Evolutionary conservation across 2,888 invertebrate species (phyloP), one percentile per base, ranked within the genome.

Genomic region (Stenichneumon culpator): DNA sequence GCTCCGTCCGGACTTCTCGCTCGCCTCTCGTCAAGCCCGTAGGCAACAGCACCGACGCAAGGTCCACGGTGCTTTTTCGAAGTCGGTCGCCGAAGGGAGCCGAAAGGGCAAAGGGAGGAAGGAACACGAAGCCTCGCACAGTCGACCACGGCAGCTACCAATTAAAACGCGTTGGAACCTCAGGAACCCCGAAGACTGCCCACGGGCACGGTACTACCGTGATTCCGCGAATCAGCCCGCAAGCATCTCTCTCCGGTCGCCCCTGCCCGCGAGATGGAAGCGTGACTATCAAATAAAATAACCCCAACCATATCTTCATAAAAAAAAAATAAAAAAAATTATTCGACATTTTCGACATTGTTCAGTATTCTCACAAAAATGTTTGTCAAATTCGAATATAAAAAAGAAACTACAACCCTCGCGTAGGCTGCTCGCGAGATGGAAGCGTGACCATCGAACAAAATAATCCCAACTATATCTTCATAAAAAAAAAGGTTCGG

Each of bases 101-200:
- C 57, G 50, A 79, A 69, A 77, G 79, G 86, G 78, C 65, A 69
- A 67, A 36, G 78, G 63, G 36, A 68, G 79, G 70, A 86, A 78
- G 78, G 67, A 73, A 83, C 67, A 32, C 44, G 47, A 57, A 44
- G 9, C 39, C 50, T 72, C 39, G 22, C 68, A 84, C 83, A 86
- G 87, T 84, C 82, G 67, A 67, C 78, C 79, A 84, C 83, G 84
- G 86, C 87, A 89, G 87, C 88, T 87, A 86, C 80, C 83, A 87
- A 89, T 90, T 89, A 88, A 89, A 88, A 88, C 70, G 84, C 86
- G 72, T 73, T 74, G 60, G 68, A 72, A 63, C 69, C 63, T 84
- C 84, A 75, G 80, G 65, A 86, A 82, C 83, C 69, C 79, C 79
- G 47, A 79, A 75, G 74, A 78, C 82, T 44, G 84, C 84, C 77